Conservation (phyloP, 1,140 invertebrate species). For the Nomia melanderi region DNA sequence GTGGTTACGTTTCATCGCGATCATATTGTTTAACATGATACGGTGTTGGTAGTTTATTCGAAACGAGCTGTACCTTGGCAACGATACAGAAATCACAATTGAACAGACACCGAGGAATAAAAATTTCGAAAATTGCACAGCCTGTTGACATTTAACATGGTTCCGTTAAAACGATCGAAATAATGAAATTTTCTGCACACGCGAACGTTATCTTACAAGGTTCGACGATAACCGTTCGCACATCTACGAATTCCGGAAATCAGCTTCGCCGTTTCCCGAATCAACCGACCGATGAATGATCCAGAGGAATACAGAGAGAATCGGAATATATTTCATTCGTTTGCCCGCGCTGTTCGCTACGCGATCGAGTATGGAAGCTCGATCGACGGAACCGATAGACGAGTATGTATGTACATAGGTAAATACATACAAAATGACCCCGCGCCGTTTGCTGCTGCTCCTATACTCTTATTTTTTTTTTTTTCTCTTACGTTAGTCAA, state of each 20-base stretch:
- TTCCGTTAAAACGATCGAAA: conserved; percentile 29
- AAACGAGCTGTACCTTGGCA: conserved; percentile 33
- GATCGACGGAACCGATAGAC: too few species aligned
- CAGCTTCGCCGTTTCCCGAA: conserved; percentile 7
- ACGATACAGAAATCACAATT: conserved; percentile 25
- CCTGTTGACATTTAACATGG: conserved; percentile 35
- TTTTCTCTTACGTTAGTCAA: too few species aligned
- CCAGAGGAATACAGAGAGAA: conserved; percentile 6
- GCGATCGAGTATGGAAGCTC: background rate
- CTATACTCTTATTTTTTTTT: too few species aligned
- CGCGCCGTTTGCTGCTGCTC: too few species aligned
- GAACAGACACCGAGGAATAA: conserved; percentile 27
- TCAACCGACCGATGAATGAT: conserved; percentile 16
- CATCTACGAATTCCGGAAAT: conserved; percentile 12
- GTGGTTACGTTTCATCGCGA: conserved; percentile 12
- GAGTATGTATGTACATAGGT: too few species aligned
- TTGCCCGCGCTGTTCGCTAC: background rate
- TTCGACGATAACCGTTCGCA: conserved; percentile 21
- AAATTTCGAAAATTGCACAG: conserved; percentile 53
- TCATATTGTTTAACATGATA: conserved; percentile 22
- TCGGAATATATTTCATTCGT: conserved; percentile 1
- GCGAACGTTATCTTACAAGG: conserved; percentile 42
- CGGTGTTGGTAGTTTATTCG: conserved; percentile 6
- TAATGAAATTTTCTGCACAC: conserved; percentile 41
- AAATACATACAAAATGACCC: too few species aligned